A percentile compares a stretch with the other conserved stretches of the same genome.
These are phyloP conservation scores for Anas platyrhynchos DNA, from an alignment of 2,113 vertebrate genomes.

Conservation along the genomic window DNA sequence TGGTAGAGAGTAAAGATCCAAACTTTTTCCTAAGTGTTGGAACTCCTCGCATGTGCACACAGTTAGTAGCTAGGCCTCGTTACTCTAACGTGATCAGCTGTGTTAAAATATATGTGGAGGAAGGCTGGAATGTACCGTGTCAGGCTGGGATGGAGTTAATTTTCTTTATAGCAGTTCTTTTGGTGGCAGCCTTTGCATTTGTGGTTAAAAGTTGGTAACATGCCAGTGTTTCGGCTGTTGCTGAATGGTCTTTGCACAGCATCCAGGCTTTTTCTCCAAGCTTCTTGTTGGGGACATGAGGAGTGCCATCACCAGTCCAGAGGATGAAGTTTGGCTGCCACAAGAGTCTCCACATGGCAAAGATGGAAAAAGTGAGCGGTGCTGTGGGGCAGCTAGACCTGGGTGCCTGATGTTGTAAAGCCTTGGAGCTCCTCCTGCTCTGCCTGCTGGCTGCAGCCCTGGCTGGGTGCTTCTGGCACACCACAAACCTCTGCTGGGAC, in stretches of 20 bases:
- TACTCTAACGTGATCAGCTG: neutral
- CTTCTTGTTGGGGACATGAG: neutral
- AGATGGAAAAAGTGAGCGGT: neutral
- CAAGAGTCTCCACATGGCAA: neutral
- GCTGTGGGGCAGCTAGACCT: neutral
- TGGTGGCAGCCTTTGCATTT: neutral
- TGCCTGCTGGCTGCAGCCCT: neutral
- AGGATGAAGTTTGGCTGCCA: neutral
- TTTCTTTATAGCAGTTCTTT: neutral
- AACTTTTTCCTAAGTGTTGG: neutral
- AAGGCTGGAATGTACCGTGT: neutral
- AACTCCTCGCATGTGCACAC: neutral
- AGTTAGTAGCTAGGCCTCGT: neutral
- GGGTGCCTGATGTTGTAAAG: neutral
- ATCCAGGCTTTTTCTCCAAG: neutral
- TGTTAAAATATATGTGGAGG: neutral
- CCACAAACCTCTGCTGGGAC: conserved; percentile 84
- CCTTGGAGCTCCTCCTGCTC: neutral
- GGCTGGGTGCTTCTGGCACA: conserved; percentile 86
- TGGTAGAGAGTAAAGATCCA: neutral
- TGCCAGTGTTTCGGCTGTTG: neutral
- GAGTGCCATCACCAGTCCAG: neutral
- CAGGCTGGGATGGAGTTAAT: neutral
- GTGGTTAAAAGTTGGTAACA: neutral
- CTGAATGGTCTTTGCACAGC: neutral